phyloP scores from a whole-genome alignment of 2,797 vertebrate genomes.

The Enteromius unitaeniatus region DNA sequence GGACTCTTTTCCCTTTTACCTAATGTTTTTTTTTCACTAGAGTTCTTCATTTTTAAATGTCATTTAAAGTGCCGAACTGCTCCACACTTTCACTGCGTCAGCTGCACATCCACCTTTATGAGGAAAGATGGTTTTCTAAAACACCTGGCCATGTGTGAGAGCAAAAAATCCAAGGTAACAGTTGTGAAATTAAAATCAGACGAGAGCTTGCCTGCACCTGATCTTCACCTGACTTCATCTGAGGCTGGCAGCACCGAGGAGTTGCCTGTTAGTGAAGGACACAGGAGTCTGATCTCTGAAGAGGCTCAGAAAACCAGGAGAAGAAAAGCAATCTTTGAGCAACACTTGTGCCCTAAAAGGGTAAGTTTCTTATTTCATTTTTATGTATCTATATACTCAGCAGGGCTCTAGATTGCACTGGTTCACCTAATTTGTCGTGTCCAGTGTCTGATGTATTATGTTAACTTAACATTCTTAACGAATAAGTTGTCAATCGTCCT shows the following conservation, averaged over 20 bases:
- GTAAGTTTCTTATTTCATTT: background rate
- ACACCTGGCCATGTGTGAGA: slow-evolving; percentile 31
- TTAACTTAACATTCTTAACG: too few species aligned
- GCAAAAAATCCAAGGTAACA: slow-evolving; percentile 21
- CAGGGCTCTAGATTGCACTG: too few species aligned
- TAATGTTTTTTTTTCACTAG: background rate
- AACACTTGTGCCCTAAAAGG: slow-evolving; percentile 6
- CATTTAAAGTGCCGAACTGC: slow-evolving; percentile 41
- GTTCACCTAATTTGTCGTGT: too few species aligned
- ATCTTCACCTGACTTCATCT: background rate
- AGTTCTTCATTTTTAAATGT: slow-evolving; percentile 42
- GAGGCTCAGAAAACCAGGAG: slow-evolving; percentile 1
- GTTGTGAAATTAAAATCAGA: slow-evolving; percentile 42
- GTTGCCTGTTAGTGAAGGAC: background rate
- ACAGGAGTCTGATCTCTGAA: background rate
- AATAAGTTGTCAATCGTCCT: too few species aligned
- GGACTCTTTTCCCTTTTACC: background rate
- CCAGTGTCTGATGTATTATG: too few species aligned
- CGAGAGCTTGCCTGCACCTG: background rate
- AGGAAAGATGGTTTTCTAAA: slow-evolving; percentile 48
- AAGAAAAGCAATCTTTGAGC: background rate
- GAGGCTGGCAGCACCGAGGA: background rate
- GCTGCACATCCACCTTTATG: slow-evolving; percentile 39
- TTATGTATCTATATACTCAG: background rate
- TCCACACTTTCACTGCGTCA: slow-evolving; percentile 46